phyloP scores from a whole-genome alignment of 2,888 invertebrate genomes.

The Drosophila lutescens region DNA sequence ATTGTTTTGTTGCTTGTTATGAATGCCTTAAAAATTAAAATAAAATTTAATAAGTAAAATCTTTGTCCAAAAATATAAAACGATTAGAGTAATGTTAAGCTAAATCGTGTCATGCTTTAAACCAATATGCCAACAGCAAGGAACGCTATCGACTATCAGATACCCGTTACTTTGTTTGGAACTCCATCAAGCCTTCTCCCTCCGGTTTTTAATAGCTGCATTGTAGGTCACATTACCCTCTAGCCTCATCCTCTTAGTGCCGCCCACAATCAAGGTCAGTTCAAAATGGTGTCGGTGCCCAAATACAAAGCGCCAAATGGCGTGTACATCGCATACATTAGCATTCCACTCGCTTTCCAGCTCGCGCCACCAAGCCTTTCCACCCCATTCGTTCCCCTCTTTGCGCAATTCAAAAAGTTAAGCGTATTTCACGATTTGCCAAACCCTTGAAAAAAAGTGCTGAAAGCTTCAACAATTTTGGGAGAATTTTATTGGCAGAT shows the following conservation, averaged over 20 bases:
- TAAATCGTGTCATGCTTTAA: no score
- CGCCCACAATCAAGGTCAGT: conserved; percentile 45
- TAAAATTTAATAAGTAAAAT: no score
- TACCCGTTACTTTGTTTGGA: not conserved
- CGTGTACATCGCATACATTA: conserved; percentile 29
- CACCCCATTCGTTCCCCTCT: not conserved
- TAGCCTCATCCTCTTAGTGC: conserved; percentile 14
- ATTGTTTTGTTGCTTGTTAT: no score
- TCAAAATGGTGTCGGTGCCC: conserved; percentile 32
- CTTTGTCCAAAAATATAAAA: no score
- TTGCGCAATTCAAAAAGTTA: conserved; percentile 32
- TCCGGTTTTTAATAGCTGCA: not conserved
- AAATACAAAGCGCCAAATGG: conserved; percentile 41
- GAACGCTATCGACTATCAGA: no score
- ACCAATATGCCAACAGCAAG: no score
- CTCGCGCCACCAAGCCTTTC: not conserved
- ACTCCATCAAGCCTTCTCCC: not conserved
- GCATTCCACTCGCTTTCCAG: conserved; percentile 1
- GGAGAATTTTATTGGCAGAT: not conserved
- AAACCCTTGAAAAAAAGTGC: conserved; percentile 34
- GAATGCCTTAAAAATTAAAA: no score
- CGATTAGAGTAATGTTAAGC: no score
- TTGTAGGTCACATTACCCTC: not conserved
- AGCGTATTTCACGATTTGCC: conserved; percentile 36
- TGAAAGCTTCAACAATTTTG: not conserved